These are phyloP conservation scores for Metacarcinus magister DNA, from an alignment of 2,888 invertebrate species.

Conservation along the genomic window DNA sequence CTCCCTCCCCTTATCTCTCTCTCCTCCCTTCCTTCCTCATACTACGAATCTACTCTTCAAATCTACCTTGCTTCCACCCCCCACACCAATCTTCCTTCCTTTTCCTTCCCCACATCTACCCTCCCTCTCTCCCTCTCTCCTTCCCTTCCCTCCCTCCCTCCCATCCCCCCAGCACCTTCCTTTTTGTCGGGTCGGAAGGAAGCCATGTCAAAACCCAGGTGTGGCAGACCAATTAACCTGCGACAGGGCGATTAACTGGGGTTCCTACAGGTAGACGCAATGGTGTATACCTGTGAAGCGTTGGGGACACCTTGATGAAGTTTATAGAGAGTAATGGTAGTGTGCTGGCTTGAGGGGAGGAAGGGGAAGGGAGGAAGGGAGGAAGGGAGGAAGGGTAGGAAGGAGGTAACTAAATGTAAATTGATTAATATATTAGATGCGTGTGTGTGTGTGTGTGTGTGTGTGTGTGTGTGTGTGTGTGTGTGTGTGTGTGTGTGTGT, in stretches of 20 bases:
- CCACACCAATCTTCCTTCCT: not conserved
- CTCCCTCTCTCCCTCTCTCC: not conserved
- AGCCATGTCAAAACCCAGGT: not conserved
- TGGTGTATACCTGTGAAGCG: not conserved
- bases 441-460: not conserved
- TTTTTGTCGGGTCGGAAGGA: not conserved
- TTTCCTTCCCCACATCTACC: not conserved
- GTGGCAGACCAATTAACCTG: slow-evolving; percentile 40
- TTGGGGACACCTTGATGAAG: not conserved
- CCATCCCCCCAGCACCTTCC: not conserved
- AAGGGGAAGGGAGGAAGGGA: not conserved
- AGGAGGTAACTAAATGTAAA: not conserved
- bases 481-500: too few relatives aligned
- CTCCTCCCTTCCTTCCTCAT: not conserved
- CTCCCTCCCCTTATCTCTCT: not conserved
- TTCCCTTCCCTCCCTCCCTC: not conserved
- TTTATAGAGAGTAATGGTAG: slow-evolving; percentile 5
- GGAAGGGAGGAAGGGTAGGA: not conserved
- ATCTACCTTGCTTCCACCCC: not conserved
- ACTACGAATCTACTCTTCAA: not conserved
- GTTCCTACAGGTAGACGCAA: not conserved
- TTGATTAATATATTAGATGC: not conserved
- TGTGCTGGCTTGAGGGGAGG: not conserved
- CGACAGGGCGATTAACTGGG: slow-evolving; percentile 6
- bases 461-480: not conserved